Percentiles rank a stretch among this genome's conserved stretches.
phyloP scores from a whole-genome alignment of 2,797 vertebrate species.

The Carcharodon carcharias region DNA sequence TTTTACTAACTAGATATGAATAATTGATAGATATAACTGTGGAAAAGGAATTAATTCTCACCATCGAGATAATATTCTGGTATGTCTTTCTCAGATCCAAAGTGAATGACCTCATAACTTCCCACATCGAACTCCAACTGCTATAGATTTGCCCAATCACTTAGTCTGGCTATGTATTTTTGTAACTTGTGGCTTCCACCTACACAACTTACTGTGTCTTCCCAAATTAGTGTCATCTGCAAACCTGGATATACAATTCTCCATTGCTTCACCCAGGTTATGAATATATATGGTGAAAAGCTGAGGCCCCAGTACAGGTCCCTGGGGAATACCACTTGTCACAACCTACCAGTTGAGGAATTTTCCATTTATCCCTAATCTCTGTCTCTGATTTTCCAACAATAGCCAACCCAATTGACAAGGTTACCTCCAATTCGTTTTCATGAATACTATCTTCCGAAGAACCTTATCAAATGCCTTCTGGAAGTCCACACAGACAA shows the following conservation, averaged over 20 bases:
- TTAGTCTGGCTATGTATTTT: neutral
- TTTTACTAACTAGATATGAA: neutral
- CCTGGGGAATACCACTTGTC: neutral
- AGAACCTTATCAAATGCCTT: neutral
- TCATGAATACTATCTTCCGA: too few species aligned
- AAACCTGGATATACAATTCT: neutral
- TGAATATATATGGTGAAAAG: neutral
- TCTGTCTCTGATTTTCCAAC: neutral
- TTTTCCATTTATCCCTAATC: neutral
- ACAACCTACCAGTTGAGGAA: neutral
- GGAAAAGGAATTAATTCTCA: neutral
- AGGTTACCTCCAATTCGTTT: neutral
- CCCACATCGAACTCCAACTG: neutral
- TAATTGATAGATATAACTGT: neutral
- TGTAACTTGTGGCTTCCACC: neutral
- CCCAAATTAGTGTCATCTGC: neutral
- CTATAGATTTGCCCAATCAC: neutral
- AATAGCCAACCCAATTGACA: neutral
- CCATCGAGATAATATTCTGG: neutral
- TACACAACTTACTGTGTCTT: neutral
- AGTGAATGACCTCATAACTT: neutral
- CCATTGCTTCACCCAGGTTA: too few species aligned
- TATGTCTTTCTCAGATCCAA: neutral
- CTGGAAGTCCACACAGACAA: neutral
- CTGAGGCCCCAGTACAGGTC: neutral